A percentile compares a stretch with the other conserved stretches of the same genome.
These are phyloP conservation scores for Brachycybe producta DNA, from an alignment of 2,888 invertebrate species.

Conservation along the genomic window DNA sequence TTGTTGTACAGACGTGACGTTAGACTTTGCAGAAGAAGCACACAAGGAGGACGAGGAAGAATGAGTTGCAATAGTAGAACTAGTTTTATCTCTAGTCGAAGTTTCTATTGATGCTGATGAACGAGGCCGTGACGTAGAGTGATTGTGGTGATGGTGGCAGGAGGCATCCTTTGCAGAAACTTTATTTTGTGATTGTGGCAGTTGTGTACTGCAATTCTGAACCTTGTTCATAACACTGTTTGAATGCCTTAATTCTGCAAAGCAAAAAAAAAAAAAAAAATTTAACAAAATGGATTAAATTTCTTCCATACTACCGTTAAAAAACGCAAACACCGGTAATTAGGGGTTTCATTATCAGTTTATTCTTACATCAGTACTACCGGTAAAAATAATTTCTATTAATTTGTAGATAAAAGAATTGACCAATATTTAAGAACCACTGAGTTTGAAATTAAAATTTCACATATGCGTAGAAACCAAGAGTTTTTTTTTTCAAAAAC, in stretches of 20 bases:
- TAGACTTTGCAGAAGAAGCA: background rate
- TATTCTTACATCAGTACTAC: too few relatives aligned
- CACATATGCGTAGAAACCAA: too few relatives aligned
- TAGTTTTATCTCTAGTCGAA: background rate
- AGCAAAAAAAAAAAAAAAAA: conserved; percentile 1
- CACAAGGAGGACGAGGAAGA: background rate
- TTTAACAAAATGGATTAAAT: background rate
- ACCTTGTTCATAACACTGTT: background rate
- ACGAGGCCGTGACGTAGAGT: too few relatives aligned
- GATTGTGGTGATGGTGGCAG: conserved; percentile 9
- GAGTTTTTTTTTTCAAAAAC: too few relatives aligned
- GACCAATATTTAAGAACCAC: too few relatives aligned
- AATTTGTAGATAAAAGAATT: too few relatives aligned
- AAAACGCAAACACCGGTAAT: too few relatives aligned
- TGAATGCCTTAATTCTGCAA: conserved; percentile 19
- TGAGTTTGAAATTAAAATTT: too few relatives aligned
- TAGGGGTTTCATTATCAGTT: too few relatives aligned
- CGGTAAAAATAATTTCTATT: too few relatives aligned
- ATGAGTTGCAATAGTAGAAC: background rate
- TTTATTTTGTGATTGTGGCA: background rate
- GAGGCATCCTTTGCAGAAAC: conserved; percentile 2
- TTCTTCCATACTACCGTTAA: too few relatives aligned
- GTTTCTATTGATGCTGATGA: conserved; percentile 2
- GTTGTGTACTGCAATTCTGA: conserved; percentile 7
- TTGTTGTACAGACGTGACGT: background rate